These are phyloP conservation scores for Sylvilagus floridanus DNA, from an alignment of 2,797 vertebrate genomes.

Conservation along the genomic window DNA sequence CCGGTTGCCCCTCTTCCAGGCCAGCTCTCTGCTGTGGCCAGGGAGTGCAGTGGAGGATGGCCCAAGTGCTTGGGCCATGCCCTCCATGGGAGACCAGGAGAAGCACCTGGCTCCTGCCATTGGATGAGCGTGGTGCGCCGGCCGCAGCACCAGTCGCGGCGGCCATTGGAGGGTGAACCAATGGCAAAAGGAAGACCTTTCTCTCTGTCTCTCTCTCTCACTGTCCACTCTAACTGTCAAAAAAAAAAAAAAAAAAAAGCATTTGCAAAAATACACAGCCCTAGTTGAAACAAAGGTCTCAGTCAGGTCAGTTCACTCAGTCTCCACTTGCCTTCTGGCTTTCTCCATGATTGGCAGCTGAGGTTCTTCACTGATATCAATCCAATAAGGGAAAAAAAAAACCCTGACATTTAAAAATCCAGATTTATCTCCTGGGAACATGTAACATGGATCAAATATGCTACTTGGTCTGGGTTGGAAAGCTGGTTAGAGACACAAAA, in stretches of 20 bases:
- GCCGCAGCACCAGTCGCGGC: too few relatives aligned
- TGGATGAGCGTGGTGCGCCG: too few relatives aligned
- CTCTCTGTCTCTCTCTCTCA: too few relatives aligned
- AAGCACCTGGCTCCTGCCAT: too few relatives aligned
- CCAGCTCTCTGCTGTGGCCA: too few relatives aligned
- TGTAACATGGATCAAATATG: neutral
- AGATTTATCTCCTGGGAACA: neutral
- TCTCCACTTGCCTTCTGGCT: neutral
- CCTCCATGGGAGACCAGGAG: too few relatives aligned
- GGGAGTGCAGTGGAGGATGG: too few relatives aligned
- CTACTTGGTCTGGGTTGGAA: neutral
- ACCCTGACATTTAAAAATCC: neutral
- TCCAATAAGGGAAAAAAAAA: neutral
- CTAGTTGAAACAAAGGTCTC: neutral
- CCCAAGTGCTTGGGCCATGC: too few relatives aligned
- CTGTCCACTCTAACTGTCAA: too few relatives aligned
- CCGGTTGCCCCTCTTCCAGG: too few relatives aligned
- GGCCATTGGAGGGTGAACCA: too few relatives aligned
- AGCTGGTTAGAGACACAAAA: neutral
- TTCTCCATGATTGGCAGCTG: neutral
- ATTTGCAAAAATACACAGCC: neutral
- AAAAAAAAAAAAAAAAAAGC: neutral
- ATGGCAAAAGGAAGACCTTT: too few relatives aligned
- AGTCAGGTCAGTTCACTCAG: neutral
- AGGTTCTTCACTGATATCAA: neutral